Base-by-base conservation (phyloP, 2,113 vertebrate genomes). In the Lampris megalopsis region DNA sequence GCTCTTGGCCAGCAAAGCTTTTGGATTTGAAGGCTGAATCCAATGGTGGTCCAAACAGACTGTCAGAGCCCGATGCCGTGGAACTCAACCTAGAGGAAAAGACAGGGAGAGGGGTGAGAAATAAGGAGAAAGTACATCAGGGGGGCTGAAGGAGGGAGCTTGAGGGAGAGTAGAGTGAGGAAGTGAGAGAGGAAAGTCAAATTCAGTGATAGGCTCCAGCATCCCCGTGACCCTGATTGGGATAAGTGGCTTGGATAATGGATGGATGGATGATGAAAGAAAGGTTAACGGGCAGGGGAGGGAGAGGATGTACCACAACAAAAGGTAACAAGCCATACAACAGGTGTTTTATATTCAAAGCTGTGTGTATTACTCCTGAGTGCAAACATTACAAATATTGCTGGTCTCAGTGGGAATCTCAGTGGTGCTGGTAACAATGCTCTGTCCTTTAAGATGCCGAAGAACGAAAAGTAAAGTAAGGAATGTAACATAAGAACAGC, bases 1-100 rank as follows among this genome's bases (percentile, higher is more conserved):
- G 85, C 24, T 90, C 82, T 4, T 88, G 93, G 89, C 96, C 93
- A 43, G 94, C 89, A n/a, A 97, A 97, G 67, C 95, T 95, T 84
- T 95, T 95, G 0, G 94, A 93, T 64, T 97, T 96, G 3, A 96
- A 96, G 53, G 95, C 93, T 0, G 95, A 94, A 61, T 99, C 97
- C 72, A 97, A 91, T 0, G 97, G 95, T 0, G 97, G 96, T 9
- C 97, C 97, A 0, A 99, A 99, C 43, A 97, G 92, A 6, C 91
- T 93, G 45, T 95, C 93, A 1, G 95, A 83, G 40, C 92, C 80
- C 0, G 91, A 92, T 0, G 72, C 87, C 1, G 89, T 86, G 0
- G 87, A 94, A 70, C 77, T 92, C 84, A 94, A 77, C 90, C 93
- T 94, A 80, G 53, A n/a, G 47, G 1, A 36, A 41, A 9, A 43